Evolutionary conservation across 2,113 vertebrate species (phyloP).

Genomic region (Camelus dromedarius): DNA sequence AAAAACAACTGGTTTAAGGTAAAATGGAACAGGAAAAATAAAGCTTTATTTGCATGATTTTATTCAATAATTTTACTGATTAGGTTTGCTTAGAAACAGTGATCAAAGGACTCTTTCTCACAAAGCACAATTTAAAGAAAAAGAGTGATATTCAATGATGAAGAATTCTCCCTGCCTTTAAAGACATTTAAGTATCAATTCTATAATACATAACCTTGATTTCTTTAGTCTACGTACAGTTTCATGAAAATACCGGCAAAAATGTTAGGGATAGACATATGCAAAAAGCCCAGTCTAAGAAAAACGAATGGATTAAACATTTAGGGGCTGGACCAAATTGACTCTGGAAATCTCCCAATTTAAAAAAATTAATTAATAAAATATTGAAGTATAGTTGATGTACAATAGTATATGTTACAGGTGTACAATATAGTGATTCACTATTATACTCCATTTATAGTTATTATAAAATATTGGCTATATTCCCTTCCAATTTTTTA

Average conservation of each 20-base stretch:
- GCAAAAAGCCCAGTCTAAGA: not conserved
- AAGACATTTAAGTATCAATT: constrained; percentile 49
- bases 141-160: constrained; percentile 25
- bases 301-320: not conserved
- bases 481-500: not conserved
- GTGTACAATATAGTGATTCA: not conserved
- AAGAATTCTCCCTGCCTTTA: constrained; percentile 14
- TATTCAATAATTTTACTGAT: constrained; percentile 23
- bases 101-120: not conserved
- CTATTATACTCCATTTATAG: not conserved
- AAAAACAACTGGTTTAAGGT: constrained; percentile 27
- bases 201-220: not conserved
- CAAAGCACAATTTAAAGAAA: constrained; percentile 42
- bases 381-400: not conserved
- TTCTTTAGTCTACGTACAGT: constrained; percentile 61
- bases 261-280: constrained; percentile 31
- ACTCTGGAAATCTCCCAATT: not conserved
- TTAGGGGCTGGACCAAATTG: not conserved
- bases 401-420: not conserved
- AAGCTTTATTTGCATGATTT: constrained; percentile 20
- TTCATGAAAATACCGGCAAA: constrained; percentile 28
- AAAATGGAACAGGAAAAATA: constrained; percentile 30
- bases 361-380: not conserved
- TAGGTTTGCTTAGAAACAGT: not conserved
- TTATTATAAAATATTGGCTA: not conserved